Evolutionary conservation across 2,113 vertebrate genomes (phyloP).

Genomic region (Laticauda colubrina): DNA sequence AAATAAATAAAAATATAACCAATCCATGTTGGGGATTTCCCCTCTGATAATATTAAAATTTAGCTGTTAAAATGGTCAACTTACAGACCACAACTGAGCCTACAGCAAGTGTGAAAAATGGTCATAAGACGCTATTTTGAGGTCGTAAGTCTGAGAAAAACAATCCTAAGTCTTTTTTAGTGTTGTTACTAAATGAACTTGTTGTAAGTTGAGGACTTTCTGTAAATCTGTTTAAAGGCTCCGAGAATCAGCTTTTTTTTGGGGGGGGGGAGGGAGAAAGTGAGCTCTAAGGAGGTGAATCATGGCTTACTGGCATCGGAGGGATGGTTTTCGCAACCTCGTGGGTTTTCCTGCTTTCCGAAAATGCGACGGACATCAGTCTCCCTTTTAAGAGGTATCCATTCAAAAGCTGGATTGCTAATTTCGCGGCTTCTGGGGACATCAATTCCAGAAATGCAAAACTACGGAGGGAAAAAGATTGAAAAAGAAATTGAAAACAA

Average conservation of each 20-base stretch:
- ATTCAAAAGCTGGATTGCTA: background rate
- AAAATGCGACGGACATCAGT: background rate
- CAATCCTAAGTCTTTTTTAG: too few relatives aligned
- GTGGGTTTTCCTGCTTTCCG: background rate
- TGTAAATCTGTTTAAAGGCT: background rate
- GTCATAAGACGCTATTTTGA: too few relatives aligned
- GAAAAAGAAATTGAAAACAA: background rate
- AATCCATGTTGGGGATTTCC: too few relatives aligned
- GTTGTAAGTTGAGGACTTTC: too few relatives aligned
- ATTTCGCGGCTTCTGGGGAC: background rate
- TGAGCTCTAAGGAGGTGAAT: background rate
- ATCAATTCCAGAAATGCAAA: background rate
- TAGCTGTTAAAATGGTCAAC: too few relatives aligned
- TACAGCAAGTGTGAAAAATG: too few relatives aligned
- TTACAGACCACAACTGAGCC: too few relatives aligned
- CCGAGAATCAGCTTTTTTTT: background rate
- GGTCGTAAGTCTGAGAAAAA: too few relatives aligned
- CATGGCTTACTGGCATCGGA: slow-evolving; percentile 13
- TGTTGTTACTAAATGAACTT: too few relatives aligned
- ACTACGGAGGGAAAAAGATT: background rate
- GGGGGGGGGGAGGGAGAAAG: background rate
- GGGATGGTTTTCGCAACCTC: fast-evolving
- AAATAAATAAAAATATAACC: too few relatives aligned
- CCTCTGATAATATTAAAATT: too few relatives aligned
- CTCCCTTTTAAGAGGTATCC: background rate